These are phyloP conservation scores for Synanceia verrucosa DNA, from an alignment of 2,797 vertebrate genomes.

Conservation along the genomic window DNA sequence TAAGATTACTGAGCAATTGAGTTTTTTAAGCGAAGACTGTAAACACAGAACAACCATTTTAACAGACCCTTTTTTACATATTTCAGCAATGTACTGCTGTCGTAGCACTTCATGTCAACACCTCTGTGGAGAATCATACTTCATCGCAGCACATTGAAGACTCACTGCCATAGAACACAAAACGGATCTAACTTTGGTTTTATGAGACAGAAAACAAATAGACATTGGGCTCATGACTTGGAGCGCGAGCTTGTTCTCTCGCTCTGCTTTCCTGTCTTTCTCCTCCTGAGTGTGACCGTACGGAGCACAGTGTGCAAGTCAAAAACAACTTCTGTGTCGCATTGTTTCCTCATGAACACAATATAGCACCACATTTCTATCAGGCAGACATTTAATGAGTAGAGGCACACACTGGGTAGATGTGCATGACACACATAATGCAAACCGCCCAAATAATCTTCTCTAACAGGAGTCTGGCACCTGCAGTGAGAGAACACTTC, in stretches of 20 bases:
- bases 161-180: constrained; percentile 5
- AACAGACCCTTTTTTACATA: not conserved
- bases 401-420: constrained; percentile 35
- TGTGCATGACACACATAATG: constrained; percentile 41
- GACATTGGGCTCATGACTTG: constrained; percentile 28
- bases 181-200: constrained; percentile 44
- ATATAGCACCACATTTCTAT: constrained; percentile 48
- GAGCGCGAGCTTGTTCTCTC: constrained; percentile 21
- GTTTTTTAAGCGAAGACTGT: not conserved
- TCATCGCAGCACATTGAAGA: constrained; percentile 8
- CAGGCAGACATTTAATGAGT: constrained; percentile 62
- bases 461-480: constrained; percentile 79
- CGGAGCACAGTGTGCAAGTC: constrained; percentile 66
- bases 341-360: constrained; percentile 55
- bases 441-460: constrained; percentile 79
- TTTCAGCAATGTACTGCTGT: not conserved
- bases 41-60: not conserved
- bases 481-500: constrained; percentile 77
- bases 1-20: not conserved
- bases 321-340: constrained; percentile 64
- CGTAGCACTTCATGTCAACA: not conserved
- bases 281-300: constrained; percentile 63
- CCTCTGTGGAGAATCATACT: constrained; percentile 3
- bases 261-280: constrained; percentile 21
- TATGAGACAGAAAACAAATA: constrained; percentile 54